These are phyloP conservation scores for Mionectes macconnelli DNA, from an alignment of 2,113 vertebrate species.

Conservation along the genomic window DNA sequence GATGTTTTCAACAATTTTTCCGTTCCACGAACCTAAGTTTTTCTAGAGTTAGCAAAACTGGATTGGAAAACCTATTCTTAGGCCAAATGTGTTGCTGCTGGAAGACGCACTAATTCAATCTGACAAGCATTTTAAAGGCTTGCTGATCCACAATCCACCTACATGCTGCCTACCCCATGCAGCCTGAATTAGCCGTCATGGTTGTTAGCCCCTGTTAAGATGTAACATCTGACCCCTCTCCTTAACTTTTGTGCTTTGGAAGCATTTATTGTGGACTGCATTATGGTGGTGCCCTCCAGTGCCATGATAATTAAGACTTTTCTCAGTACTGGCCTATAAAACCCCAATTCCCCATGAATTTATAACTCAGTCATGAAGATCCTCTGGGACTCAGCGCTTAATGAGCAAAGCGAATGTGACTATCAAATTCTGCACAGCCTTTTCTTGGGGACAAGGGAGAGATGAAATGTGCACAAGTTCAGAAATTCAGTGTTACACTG, in stretches of 20 bases:
- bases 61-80: not conserved
- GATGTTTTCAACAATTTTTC: not conserved
- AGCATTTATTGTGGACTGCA: not conserved
- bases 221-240: slow-evolving; percentile 20
- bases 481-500: not conserved
- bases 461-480: not conserved
- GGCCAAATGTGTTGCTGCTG: not conserved
- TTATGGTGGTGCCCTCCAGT: not conserved
- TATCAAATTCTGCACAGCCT: not conserved
- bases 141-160: slow-evolving; percentile 64
- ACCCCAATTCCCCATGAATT: not conserved
- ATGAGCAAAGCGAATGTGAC: not conserved
- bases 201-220: slow-evolving; percentile 22
- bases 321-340: not conserved
- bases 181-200: not conserved
- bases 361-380: not conserved
- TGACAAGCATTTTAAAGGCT: slow-evolving; percentile 41
- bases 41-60: not conserved
- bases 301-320: not conserved
- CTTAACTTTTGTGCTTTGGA: slow-evolving; percentile 32
- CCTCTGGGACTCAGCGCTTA: not conserved
- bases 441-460: not conserved
- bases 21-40: not conserved
- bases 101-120: slow-evolving; percentile 9
- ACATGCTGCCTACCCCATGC: not conserved